phyloP scores from a whole-genome alignment of 2,113 vertebrate species.

The Scomber scombrus region DNA sequence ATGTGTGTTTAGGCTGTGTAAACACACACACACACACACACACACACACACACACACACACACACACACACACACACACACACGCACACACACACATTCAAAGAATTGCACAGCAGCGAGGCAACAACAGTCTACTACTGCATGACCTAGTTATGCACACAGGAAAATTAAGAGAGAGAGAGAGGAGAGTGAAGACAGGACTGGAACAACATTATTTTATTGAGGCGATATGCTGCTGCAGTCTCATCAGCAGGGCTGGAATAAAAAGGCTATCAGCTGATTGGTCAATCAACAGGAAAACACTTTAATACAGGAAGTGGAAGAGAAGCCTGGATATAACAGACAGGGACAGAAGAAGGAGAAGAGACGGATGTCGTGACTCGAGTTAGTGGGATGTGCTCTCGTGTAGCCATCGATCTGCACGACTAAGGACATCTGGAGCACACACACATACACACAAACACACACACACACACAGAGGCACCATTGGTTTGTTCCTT shows the following conservation, averaged over 20 bases:
- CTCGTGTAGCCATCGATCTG: slow-evolving; percentile 67
- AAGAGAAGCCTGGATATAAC: background rate
- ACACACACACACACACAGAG: slow-evolving; percentile 22
- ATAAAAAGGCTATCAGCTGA: slow-evolving; percentile 1
- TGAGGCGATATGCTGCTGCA: slow-evolving; percentile 24
- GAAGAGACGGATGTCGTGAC: slow-evolving; percentile 48
- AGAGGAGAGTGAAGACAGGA: slow-evolving; percentile 28
- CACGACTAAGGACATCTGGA: slow-evolving; percentile 78
- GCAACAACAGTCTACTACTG: slow-evolving; percentile 59
- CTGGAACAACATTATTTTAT: slow-evolving; percentile 50
- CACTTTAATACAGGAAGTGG: background rate
- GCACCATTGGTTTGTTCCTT: slow-evolving; percentile 36
- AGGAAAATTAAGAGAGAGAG: slow-evolving; percentile 25
- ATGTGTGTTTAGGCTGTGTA: slow-evolving; percentile 73
- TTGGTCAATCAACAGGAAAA: background rate
- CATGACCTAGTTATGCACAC: slow-evolving; percentile 73
- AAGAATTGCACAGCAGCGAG: slow-evolving; percentile 50
- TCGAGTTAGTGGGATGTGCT: slow-evolving; percentile 58
- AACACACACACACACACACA: slow-evolving; percentile 57
- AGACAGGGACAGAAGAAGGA: background rate
- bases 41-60: slow-evolving; percentile 46
- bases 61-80: slow-evolving; percentile 51
- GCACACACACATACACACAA: slow-evolving; percentile 34
- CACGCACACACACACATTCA: slow-evolving; percentile 47
- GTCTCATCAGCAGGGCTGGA: slow-evolving; percentile 19